Evolutionary conservation across 37 sponge, comb jelly and placozoan genomes (phyloP).

Genomic region (Dysidea cf. avara): DNA sequence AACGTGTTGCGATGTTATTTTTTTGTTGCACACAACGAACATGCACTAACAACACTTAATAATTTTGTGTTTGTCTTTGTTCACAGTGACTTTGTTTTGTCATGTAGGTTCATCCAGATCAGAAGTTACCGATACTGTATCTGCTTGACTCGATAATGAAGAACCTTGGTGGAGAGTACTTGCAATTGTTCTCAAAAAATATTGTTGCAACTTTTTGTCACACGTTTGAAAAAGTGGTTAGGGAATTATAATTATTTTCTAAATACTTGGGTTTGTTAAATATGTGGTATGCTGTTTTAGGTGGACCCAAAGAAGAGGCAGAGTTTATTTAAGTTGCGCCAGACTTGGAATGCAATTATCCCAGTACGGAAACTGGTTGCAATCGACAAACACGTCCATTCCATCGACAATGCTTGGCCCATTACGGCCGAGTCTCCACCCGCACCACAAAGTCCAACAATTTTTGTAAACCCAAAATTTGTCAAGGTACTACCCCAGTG

Average conservation of each 20-base stretch:
- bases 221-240: constrained; percentile 82
- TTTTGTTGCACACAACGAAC: too few relatives aligned
- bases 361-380: constrained; percentile 56
- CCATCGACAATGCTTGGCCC: constrained; percentile 87
- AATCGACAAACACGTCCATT: constrained; percentile 75
- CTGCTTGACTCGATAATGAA: constrained; percentile 95
- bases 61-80: too few relatives aligned
- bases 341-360: constrained; percentile 70
- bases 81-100: constrained; percentile 1
- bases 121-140: constrained; percentile 90
- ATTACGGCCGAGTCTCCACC: constrained; percentile 13
- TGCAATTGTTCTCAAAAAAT: constrained; percentile 52
- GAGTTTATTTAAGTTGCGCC: constrained; percentile 75
- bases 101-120: constrained; percentile 57
- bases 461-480: constrained; percentile 74
- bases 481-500: constrained; percentile 11
- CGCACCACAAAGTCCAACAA: constrained; percentile 42
- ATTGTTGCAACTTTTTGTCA: constrained; percentile 80
- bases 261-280: background rate
- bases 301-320: constrained; percentile 56
- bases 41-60: too few relatives aligned
- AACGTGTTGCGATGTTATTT: too few relatives aligned
- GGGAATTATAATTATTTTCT: constrained; percentile 4
- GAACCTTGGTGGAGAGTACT: constrained; percentile 82
- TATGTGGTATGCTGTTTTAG: constrained; percentile 18